These are phyloP conservation scores for Lobophora halterata DNA, from an alignment of 2,888 invertebrate genomes.

Conservation along the genomic window DNA sequence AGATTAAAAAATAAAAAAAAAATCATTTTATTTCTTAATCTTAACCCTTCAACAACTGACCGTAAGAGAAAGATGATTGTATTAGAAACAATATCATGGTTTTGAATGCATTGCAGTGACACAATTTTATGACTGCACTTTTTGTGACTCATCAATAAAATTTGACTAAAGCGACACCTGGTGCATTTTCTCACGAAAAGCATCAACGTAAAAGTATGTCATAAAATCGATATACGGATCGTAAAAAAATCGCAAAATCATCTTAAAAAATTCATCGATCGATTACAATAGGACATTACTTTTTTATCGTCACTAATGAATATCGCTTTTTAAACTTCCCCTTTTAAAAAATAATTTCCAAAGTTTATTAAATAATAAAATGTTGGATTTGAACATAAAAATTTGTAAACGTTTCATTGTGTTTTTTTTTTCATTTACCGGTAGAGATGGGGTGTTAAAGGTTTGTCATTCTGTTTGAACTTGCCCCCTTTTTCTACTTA, in stretches of 20 bases:
- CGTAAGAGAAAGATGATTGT: too few species aligned
- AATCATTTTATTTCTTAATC: too few species aligned
- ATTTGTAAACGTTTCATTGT: slow-evolving; percentile 69
- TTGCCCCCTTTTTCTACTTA: slow-evolving; percentile 49
- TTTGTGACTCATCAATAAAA: slow-evolving; percentile 23
- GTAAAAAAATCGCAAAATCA: slow-evolving; percentile 76
- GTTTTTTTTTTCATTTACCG: slow-evolving; percentile 48
- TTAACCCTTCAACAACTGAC: too few species aligned
- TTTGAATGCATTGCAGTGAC: background rate
- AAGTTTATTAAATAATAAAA: slow-evolving; percentile 73
- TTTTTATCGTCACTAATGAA: slow-evolving; percentile 77
- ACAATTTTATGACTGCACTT: slow-evolving; percentile 7
- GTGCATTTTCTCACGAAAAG: slow-evolving; percentile 62
- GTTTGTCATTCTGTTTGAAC: slow-evolving; percentile 64
- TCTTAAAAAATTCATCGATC: slow-evolving; percentile 69
- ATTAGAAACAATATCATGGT: too few species aligned
- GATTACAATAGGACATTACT: slow-evolving; percentile 70
- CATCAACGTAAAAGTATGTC: slow-evolving; percentile 49
- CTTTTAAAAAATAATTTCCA: slow-evolving; percentile 41
- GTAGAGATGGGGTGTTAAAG: slow-evolving; percentile 59
- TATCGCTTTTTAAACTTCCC: slow-evolving; percentile 50
- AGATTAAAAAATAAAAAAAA: too few species aligned
- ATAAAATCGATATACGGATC: slow-evolving; percentile 66
- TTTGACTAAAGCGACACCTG: slow-evolving; percentile 43
- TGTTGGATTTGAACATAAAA: slow-evolving; percentile 68